Conservation (phyloP, 2,888 invertebrate species). For the Petrolisthes manimaculis region DNA sequence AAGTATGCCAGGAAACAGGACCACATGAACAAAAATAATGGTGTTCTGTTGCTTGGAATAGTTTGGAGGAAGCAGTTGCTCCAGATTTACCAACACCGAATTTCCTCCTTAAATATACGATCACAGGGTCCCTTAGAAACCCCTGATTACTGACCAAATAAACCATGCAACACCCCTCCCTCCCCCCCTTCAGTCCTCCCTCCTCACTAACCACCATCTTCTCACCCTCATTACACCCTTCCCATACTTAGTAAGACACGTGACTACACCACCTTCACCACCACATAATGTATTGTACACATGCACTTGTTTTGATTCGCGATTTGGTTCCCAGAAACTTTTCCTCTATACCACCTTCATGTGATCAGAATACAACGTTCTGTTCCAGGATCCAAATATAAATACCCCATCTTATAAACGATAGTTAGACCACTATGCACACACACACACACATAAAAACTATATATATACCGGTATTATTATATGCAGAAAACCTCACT, state of each 20-base stretch:
- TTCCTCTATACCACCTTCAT: slow-evolving; percentile 2
- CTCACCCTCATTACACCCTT: too few species aligned
- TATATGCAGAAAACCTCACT: neutral
- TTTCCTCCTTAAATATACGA: too few species aligned
- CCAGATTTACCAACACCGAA: too few species aligned
- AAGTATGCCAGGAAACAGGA: too few species aligned
- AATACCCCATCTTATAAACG: neutral
- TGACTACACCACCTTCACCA: neutral
- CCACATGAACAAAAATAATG: too few species aligned
- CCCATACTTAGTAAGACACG: too few species aligned
- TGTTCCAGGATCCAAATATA: neutral
- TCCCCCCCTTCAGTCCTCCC: neutral
- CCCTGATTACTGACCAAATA: too few species aligned
- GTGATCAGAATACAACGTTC: neutral
- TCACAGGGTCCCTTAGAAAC: too few species aligned
- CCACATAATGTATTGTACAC: neutral
- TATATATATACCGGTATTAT: neutral
- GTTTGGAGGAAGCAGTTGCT: too few species aligned
- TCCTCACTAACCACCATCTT: neutral
- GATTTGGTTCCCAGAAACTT: neutral
- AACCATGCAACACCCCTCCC: neutral
- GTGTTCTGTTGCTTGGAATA: too few species aligned
- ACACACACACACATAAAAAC: slow-evolving; percentile 1
- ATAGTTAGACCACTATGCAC: neutral
- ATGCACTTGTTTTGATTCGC: neutral